Percentiles rank a stretch among this genome's conserved stretches.
Evolutionary conservation across 2,888 invertebrate genomes (phyloP).

Genomic region (Philereme transversata): DNA sequence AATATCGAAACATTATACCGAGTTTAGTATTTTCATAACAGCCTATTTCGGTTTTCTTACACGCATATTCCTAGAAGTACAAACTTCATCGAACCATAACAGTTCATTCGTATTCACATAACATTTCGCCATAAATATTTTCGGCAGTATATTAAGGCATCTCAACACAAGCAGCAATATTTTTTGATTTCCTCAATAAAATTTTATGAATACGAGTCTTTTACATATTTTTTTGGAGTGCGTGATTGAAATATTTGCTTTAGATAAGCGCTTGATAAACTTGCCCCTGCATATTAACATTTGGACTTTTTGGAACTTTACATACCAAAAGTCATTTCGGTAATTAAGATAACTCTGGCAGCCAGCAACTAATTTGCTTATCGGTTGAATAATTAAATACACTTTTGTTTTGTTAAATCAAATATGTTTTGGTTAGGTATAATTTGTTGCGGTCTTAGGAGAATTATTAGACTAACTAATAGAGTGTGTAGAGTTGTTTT

Average conservation of each 20-base stretch:
- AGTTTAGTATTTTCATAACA: too few relatives aligned
- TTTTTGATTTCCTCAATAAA: slow-evolving; percentile 31
- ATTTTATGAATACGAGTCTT: slow-evolving; percentile 18
- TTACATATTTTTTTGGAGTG: slow-evolving; percentile 8
- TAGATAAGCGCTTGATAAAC: slow-evolving; percentile 28
- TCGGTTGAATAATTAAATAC: slow-evolving; percentile 32
- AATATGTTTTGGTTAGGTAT: neutral
- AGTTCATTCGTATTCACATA: slow-evolving; percentile 23
- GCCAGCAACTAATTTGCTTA: slow-evolving; percentile 26
- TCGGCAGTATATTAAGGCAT: slow-evolving; percentile 14
- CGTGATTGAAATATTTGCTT: slow-evolving; percentile 30
- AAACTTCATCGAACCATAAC: slow-evolving; percentile 1
- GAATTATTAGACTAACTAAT: neutral
- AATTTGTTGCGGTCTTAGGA: neutral
- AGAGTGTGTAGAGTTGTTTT: slow-evolving; percentile 8
- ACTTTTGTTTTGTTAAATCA: slow-evolving; percentile 19
- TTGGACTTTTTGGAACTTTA: slow-evolving; percentile 28
- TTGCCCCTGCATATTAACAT: slow-evolving; percentile 18
- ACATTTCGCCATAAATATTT: neutral
- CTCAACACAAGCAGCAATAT: slow-evolving; percentile 6
- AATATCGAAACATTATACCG: too few relatives aligned
- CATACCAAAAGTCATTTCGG: slow-evolving; percentile 32
- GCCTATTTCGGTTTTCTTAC: too few relatives aligned
- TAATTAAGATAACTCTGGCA: slow-evolving; percentile 38
- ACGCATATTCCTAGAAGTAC: too few relatives aligned